Conservation (phyloP, 2,888 invertebrate genomes). For the Himalopsyche anomala region DNA sequence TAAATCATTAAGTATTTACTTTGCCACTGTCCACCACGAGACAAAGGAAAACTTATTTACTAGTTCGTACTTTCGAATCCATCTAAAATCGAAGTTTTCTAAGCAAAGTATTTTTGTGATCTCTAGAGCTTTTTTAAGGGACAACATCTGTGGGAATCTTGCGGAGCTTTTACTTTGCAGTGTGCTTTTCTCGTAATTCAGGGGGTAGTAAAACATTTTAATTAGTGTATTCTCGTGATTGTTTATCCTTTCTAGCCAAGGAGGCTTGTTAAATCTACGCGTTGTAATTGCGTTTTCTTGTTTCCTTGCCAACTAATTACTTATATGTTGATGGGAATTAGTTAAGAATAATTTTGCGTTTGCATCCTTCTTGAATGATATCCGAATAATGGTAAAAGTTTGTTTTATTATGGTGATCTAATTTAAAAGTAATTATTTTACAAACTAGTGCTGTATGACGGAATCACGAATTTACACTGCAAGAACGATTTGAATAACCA, state of each 20-base stretch:
- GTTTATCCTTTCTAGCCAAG: not conserved
- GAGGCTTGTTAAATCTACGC: conserved; percentile 16
- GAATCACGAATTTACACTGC: too few species aligned
- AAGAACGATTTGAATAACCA: too few species aligned
- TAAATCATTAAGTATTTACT: not conserved
- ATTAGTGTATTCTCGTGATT: conserved; percentile 1
- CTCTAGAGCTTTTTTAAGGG: not conserved
- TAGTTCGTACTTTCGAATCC: not conserved
- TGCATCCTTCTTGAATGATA: too few species aligned
- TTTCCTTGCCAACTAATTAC: not conserved
- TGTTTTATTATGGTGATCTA: too few species aligned
- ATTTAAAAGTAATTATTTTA: too few species aligned
- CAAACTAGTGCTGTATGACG: too few species aligned
- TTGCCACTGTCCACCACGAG: not conserved
- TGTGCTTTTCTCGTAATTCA: not conserved
- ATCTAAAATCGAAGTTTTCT: not conserved
- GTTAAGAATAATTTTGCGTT: not conserved
- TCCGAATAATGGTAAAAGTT: too few species aligned
- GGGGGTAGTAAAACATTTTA: conserved; percentile 29
- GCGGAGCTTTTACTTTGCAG: not conserved
- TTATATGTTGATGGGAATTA: not conserved
- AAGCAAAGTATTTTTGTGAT: not conserved
- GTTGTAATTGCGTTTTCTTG: not conserved
- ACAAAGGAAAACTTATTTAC: conserved; percentile 24
- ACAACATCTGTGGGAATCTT: not conserved